Evolutionary conservation across 30 jellyfish, hydroid and myxozoan genomes (phyloP).

Genomic region (Clytia hemisphaerica): DNA sequence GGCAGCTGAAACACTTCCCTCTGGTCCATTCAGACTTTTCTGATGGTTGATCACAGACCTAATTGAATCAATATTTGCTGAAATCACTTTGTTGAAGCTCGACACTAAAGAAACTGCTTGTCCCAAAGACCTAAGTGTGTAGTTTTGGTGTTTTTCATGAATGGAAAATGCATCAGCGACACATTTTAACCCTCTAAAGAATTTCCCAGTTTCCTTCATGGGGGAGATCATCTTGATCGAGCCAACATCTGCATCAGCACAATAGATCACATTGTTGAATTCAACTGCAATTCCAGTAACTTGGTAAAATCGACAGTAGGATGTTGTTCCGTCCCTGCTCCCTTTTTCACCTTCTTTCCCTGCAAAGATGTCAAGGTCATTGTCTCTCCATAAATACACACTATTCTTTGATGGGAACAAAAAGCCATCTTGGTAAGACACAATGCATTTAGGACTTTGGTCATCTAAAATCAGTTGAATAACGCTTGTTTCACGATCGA

Average conservation of each 20-base stretch:
- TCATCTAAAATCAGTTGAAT: too few relatives aligned
- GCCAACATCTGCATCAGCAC: background rate
- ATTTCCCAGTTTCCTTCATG: conserved; percentile 7
- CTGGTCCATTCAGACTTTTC: too few relatives aligned
- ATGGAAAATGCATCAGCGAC: conserved; percentile 25
- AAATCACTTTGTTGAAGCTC: background rate
- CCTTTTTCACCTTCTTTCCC: background rate
- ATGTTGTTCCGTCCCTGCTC: background rate
- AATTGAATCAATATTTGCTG: background rate
- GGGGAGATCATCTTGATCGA: conserved; percentile 15
- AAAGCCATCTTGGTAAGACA: too few relatives aligned
- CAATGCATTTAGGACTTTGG: too few relatives aligned
- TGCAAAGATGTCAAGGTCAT: too few relatives aligned
- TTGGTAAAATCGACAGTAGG: conserved; percentile 3
- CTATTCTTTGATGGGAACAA: too few relatives aligned
- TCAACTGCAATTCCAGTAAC: conserved; percentile 12
- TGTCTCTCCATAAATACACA: too few relatives aligned
- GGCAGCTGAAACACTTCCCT: too few relatives aligned
- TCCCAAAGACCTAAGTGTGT: background rate
- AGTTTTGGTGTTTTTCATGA: conserved; percentile 15
- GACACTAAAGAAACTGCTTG: conserved; percentile 16
- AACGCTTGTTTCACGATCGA: too few relatives aligned
- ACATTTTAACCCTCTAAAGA: background rate
- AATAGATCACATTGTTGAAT: conserved; percentile 24
- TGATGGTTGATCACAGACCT: too few relatives aligned